Evolutionary conservation across 2,797 vertebrate species (phyloP).

Genomic region (Spheniscus humboldti): DNA sequence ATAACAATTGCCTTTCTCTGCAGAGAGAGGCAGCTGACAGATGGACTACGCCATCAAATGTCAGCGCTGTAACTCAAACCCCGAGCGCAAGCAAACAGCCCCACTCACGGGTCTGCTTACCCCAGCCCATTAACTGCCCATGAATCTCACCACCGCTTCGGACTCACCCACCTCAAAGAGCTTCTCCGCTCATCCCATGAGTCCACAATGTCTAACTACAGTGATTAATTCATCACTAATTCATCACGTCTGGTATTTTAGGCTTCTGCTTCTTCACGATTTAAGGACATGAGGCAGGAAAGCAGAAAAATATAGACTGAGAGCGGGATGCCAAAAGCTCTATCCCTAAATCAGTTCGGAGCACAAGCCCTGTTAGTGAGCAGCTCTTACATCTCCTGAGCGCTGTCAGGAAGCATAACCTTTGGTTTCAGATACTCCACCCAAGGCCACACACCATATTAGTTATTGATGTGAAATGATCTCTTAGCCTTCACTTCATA

Average conservation of each 20-base stretch:
- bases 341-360: neutral
- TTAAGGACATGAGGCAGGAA: neutral
- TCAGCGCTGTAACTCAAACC: slow-evolving; percentile 36
- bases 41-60: neutral
- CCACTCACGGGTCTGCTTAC: neutral
- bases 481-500: neutral
- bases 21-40: neutral
- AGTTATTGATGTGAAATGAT: neutral
- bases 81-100: neutral
- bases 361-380: neutral
- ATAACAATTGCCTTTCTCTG: neutral
- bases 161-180: neutral
- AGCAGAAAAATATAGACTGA: neutral
- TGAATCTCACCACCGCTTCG: neutral
- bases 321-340: neutral
- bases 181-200: neutral
- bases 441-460: neutral
- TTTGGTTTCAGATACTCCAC: neutral
- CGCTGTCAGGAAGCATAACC: neutral
- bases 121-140: neutral
- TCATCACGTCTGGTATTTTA: neutral
- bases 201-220: neutral
- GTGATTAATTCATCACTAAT: neutral
- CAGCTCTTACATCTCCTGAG: neutral
- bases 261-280: neutral